A percentile compares a stretch with the other conserved stretches of the same genome.
phyloP scores from a whole-genome alignment of 1,140 invertebrate species.

The Hydropsyche tenuis region DNA sequence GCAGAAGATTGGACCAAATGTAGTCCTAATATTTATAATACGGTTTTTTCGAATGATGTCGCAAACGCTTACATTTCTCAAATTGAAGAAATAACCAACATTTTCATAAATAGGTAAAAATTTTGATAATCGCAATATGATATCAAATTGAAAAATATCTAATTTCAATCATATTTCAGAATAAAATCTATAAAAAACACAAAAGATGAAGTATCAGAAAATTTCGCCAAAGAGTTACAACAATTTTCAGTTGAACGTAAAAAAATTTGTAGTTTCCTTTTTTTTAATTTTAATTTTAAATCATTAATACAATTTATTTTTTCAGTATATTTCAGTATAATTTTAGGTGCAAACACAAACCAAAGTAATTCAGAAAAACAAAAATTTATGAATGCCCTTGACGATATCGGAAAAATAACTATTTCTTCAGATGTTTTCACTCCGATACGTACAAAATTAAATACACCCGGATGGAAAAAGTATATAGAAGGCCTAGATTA shows the following conservation, averaged over 20 bases:
- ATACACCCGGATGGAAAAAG: slow-evolving; percentile 5
- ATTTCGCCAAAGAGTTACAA: not conserved
- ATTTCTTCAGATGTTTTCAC: not conserved
- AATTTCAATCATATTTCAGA: not conserved
- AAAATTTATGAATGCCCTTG: not conserved
- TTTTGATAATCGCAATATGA: not conserved
- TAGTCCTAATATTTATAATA: not conserved
- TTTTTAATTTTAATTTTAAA: not conserved
- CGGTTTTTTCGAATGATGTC: not conserved
- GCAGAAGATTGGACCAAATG: slow-evolving; percentile 1
- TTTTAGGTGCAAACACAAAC: not conserved
- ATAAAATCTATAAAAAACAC: not conserved
- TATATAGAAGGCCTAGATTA: not conserved
- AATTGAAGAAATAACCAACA: not conserved
- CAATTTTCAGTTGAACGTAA: not conserved
- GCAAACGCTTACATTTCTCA: not conserved
- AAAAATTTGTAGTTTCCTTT: too few relatives aligned
- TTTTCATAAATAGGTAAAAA: slow-evolving; percentile 5
- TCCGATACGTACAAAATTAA: not conserved
- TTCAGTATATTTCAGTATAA: not conserved
- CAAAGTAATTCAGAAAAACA: not conserved
- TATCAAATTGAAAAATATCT: not conserved
- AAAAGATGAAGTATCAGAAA: not conserved
- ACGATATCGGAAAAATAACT: not conserved
- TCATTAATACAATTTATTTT: not conserved